phyloP scores from a whole-genome alignment of 2,113 vertebrate species.

The Malurus cyaneus region DNA sequence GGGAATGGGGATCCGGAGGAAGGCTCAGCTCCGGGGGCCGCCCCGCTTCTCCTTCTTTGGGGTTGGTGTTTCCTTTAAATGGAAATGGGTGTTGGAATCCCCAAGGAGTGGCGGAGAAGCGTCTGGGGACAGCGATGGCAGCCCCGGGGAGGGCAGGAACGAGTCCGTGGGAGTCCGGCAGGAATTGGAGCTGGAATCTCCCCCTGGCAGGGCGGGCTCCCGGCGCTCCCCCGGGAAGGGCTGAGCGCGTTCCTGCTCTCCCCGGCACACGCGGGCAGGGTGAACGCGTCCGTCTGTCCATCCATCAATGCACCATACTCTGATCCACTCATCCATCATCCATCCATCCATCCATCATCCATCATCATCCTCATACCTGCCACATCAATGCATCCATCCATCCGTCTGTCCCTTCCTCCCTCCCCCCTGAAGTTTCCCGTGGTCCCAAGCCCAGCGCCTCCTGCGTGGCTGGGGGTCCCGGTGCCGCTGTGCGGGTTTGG shows the following conservation, averaged over 20 bases:
- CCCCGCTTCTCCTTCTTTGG: not conserved
- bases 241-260: accelerated
- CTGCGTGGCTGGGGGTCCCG: accelerated
- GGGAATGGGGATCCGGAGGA: not conserved
- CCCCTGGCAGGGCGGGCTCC: accelerated
- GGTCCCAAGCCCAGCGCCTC: not conserved
- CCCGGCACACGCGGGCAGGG: accelerated
- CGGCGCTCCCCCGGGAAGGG: not conserved
- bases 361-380: too few species aligned
- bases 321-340: not conserved
- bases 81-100: accelerated
- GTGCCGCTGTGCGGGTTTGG: accelerated
- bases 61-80: not conserved
- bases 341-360: not conserved
- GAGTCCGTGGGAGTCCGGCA: not conserved
- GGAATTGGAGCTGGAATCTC: not conserved
- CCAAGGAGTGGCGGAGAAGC: not conserved
- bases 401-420: not conserved
- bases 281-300: accelerated
- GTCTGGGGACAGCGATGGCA: not conserved
- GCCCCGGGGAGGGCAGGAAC: not conserved
- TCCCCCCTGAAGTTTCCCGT: not conserved
- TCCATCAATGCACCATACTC: not conserved
- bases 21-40: not conserved
- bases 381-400: not conserved